phyloP scores from a whole-genome alignment of 1,140 invertebrate genomes.

The Heliconius himera region DNA sequence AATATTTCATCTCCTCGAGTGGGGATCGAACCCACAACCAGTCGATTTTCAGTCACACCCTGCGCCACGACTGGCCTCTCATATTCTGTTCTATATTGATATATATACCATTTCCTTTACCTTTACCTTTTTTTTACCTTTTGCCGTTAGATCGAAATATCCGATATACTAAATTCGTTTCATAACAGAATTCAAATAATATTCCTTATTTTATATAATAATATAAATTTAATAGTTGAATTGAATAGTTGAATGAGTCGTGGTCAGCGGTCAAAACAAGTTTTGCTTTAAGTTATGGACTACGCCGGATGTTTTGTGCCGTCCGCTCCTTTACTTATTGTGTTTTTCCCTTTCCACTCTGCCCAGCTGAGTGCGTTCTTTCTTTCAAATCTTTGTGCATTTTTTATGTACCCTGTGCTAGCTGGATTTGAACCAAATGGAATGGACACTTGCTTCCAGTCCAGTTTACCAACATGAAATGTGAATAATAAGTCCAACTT shows the following conservation, averaged over 20 bases:
- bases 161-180: neutral
- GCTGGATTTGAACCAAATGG: constrained; percentile 15
- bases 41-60: too few species aligned
- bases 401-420: constrained; percentile 68
- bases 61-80: too few species aligned
- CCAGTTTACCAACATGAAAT: constrained; percentile 31
- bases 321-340: constrained; percentile 64
- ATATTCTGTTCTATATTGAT: neutral
- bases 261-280: constrained; percentile 68
- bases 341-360: constrained; percentile 66
- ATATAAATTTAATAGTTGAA: constrained; percentile 34
- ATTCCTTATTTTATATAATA: constrained; percentile 35
- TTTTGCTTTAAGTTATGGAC: constrained; percentile 60
- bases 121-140: too few species aligned
- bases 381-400: constrained; percentile 59
- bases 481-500: neutral
- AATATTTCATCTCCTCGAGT: too few species aligned
- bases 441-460: constrained; percentile 67
- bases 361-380: constrained; percentile 66
- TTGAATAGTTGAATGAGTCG: constrained; percentile 42
- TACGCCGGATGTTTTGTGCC: constrained; percentile 60
- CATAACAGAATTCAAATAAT: constrained; percentile 18
- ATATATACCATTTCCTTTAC: neutral
- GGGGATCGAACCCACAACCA: too few species aligned
- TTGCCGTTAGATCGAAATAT: neutral